Evolutionary conservation across 2,113 vertebrate species (phyloP).

Genomic region (Indri indri): DNA sequence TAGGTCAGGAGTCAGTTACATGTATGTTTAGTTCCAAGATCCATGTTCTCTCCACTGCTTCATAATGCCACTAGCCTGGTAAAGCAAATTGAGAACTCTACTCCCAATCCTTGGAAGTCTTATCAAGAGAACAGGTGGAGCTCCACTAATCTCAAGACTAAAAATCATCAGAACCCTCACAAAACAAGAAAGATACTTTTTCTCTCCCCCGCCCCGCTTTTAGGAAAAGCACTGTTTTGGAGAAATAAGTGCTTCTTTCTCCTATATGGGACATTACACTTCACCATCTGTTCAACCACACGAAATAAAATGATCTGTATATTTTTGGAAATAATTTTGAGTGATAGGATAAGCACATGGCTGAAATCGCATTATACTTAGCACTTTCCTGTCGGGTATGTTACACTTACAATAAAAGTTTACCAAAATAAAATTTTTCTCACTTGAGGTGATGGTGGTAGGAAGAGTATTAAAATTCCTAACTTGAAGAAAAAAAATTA

Average conservation of each 20-base stretch:
- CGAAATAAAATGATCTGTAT: not conserved
- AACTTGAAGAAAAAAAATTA: not conserved
- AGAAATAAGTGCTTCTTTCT: not conserved
- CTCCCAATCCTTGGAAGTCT: not conserved
- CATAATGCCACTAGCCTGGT: not conserved
- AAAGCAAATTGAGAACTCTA: not conserved
- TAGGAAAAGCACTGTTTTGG: not conserved
- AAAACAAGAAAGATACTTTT: not conserved
- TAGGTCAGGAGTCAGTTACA: not conserved
- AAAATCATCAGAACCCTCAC: not conserved
- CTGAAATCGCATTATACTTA: not conserved
- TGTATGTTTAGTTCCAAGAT: not conserved
- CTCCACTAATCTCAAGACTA: not conserved
- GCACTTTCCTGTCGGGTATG: not conserved
- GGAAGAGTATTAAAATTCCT: not conserved
- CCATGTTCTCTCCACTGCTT: not conserved
- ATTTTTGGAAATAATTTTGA: not conserved
- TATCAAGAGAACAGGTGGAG: not conserved
- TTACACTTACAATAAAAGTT: not conserved
- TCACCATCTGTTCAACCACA: not conserved
- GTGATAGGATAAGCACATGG: not conserved
- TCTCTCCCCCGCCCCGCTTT: not conserved
- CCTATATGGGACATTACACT: not conserved
- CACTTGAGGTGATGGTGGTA: not conserved
- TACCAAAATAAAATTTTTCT: not conserved